phyloP scores from a whole-genome alignment of 2,113 vertebrate species.

The Oceanodroma tethys region DNA sequence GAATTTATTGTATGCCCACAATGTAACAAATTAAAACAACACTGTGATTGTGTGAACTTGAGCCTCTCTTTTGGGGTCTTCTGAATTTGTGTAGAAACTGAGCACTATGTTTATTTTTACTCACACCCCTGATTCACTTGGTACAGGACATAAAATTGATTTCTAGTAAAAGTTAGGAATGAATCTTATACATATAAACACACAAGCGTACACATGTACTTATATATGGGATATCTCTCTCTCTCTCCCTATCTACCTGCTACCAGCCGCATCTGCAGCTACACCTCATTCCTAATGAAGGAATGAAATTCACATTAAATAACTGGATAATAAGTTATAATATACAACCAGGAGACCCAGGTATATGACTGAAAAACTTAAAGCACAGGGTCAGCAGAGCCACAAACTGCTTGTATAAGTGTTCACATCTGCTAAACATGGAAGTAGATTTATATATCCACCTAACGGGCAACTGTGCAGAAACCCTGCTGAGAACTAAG shows the following conservation, averaged over 20 bases:
- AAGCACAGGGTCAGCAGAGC: not conserved
- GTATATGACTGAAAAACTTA: not conserved
- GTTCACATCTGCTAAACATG: not conserved
- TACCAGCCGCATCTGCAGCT: not conserved
- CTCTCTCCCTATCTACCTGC: not conserved
- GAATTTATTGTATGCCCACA: not conserved
- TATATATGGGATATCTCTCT: not conserved
- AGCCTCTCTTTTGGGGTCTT: not conserved
- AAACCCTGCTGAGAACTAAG: not conserved
- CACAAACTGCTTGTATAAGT: not conserved
- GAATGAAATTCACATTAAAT: not conserved
- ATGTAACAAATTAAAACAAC: not conserved
- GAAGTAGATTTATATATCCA: not conserved
- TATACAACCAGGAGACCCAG: not conserved
- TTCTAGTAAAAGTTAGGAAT: not conserved
- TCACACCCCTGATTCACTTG: not conserved
- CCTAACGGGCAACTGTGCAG: not conserved
- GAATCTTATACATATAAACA: not conserved
- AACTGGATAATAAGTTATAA: not conserved
- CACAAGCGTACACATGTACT: not conserved
- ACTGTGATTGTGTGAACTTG: not conserved
- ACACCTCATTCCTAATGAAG: not conserved
- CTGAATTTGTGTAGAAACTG: not conserved
- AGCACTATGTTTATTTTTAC: not conserved
- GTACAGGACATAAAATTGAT: not conserved